A percentile compares a stretch with the other conserved stretches of the same genome.
phyloP scores from a whole-genome alignment of 2,113 vertebrate species.

The Raja brachyura region DNA sequence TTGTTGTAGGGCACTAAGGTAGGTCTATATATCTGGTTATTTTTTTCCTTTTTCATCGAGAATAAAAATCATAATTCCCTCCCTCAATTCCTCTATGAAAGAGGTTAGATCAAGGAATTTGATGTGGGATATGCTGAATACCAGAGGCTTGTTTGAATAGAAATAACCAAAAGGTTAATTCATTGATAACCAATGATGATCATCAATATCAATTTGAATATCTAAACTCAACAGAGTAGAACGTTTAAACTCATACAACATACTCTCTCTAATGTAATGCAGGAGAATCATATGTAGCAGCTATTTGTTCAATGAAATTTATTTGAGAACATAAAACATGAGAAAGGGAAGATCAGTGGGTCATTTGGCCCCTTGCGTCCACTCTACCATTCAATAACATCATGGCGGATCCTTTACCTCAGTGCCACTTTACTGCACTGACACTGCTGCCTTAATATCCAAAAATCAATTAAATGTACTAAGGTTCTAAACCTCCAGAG shows the following conservation, averaged over 20 bases:
- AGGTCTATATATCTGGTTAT: neutral
- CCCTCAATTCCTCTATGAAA: neutral
- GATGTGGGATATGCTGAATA: neutral
- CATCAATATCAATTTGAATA: neutral
- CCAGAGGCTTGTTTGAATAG: neutral
- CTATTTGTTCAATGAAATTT: neutral
- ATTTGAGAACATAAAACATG: neutral
- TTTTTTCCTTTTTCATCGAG: neutral
- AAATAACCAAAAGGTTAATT: neutral
- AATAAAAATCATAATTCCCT: neutral
- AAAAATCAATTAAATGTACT: no score
- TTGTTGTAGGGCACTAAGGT: neutral
- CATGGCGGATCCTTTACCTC: no score
- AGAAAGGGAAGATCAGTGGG: no score
- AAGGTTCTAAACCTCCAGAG: no score
- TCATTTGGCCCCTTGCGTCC: no score
- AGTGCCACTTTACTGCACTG: no score
- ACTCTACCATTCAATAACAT: no score
- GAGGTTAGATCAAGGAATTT: neutral
- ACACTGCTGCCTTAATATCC: no score
- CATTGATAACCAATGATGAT: neutral
- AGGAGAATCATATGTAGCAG: slow-evolving; percentile 2
- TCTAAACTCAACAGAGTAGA: neutral
- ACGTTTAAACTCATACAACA: neutral
- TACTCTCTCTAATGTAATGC: slow-evolving; percentile 1